Evolutionary conservation across 2,888 invertebrate genomes (phyloP).

Genomic region (Aporophyla lueneburgensis): DNA sequence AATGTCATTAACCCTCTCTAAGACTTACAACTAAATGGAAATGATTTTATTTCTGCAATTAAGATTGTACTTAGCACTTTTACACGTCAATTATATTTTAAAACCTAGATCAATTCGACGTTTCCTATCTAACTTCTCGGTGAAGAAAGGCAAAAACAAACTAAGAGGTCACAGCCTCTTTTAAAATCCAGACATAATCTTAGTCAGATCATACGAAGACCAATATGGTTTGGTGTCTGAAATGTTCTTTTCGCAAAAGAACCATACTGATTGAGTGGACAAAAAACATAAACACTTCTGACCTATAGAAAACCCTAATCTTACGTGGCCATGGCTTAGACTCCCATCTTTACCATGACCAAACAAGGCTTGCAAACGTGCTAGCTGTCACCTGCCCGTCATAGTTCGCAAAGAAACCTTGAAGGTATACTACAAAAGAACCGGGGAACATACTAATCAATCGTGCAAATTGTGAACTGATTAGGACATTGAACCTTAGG

Average conservation of each 20-base stretch:
- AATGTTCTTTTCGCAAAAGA: too few relatives aligned
- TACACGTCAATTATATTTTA: too few relatives aligned
- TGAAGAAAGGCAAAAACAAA: too few relatives aligned
- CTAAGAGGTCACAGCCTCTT: too few relatives aligned
- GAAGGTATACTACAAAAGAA: conserved; percentile 39
- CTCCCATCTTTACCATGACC: conserved; percentile 32
- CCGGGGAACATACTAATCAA: conserved; percentile 51
- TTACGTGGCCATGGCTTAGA: conserved; percentile 13
- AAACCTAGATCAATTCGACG: too few relatives aligned
- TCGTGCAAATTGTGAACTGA: conserved; percentile 23
- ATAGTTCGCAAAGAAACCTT: conserved; percentile 24
- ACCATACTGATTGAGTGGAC: too few relatives aligned
- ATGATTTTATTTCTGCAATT: too few relatives aligned
- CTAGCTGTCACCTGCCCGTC: conserved; percentile 44
- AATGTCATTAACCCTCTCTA: neutral
- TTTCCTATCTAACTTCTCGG: too few relatives aligned
- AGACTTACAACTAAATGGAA: neutral
- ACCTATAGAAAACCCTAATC: neutral
- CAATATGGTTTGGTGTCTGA: too few relatives aligned
- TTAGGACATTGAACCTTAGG: conserved; percentile 55
- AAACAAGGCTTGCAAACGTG: conserved; percentile 42
- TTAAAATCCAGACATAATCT: too few relatives aligned
- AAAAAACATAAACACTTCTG: neutral
- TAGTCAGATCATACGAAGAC: too few relatives aligned
- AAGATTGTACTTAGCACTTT: too few relatives aligned